Base-by-base conservation (phyloP, 2,113 vertebrate genomes). In the Dolichallabes microphthalmus region DNA sequence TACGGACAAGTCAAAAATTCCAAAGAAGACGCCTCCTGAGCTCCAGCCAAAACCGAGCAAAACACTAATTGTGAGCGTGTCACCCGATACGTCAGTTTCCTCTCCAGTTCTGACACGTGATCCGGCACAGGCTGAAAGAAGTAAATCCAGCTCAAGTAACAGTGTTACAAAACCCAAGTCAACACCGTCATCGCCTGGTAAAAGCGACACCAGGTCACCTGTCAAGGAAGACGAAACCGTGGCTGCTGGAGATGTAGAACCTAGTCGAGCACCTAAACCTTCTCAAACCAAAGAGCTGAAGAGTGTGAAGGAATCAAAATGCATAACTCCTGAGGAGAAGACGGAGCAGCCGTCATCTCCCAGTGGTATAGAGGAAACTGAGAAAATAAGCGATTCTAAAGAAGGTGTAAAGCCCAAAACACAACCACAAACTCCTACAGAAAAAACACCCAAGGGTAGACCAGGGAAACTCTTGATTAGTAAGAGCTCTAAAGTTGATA, bases 1-100 rank as follows among this genome's bases (percentile, higher is more conserved):
- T 50, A 63, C 0, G 14, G 81, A 88, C 68, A 94, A 93, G 88
- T 92, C 93, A 50, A 94, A 92, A 92, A 93, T 94, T 80, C 93
- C 92, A 13, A 93, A 93, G 89, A 93, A 90, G 86, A 80, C 88
- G 11, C 15, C 86, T 61, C 90, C 88, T 74, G 93, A 93, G 12
- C 15, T 82, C 75, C 90, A 89, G 3, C 61, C 87, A 22, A 94
- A 93, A 89, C 89, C 90, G 27, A 88, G 88, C 22, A 86, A 86
- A 27, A 85, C 88, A 22, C 13, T 85, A 32, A 90, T 92, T 63
- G 35, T 25, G 4, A 53, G 78, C 61, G 5, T 15, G 53, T 78
- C 64, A 85, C 71, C 74, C 9, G 39, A 76, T 50, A 17, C 53
- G 0, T n/a, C 69, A 30, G 25, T 66, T 22, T 77, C 61, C 12